Evolutionary conservation across 1,140 invertebrate species (phyloP).

Genomic region (Hyphantria cunea): DNA sequence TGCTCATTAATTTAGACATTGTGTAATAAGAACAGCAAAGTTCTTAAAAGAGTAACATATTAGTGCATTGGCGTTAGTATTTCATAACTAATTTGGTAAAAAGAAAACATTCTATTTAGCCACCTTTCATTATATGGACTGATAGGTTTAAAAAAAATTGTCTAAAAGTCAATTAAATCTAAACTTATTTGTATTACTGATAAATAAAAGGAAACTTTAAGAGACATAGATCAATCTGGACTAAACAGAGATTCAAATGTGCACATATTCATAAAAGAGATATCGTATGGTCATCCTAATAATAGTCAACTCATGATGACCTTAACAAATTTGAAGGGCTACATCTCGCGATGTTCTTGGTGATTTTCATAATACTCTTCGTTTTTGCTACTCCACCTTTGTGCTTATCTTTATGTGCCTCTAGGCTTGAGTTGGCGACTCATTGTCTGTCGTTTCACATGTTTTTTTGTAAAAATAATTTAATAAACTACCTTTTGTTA

Average conservation of each 20-base stretch:
- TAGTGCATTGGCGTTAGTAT: no score
- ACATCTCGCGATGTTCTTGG: conserved; percentile 36
- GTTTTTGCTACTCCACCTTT: conserved; percentile 57
- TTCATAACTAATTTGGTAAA: no score
- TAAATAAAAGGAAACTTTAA: no score
- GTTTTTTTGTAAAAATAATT: conserved; percentile 39
- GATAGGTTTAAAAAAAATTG: no score
- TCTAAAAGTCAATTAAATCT: no score
- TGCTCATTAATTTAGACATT: no score
- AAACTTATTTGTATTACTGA: no score
- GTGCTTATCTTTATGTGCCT: conserved; percentile 20
- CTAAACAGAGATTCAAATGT: neutral
- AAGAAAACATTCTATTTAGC: no score
- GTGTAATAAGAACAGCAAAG: no score
- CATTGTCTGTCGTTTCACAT: conserved; percentile 50
- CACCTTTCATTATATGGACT: no score
- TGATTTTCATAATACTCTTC: conserved; percentile 35
- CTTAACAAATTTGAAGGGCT: conserved; percentile 52
- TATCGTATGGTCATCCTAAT: conserved; percentile 1
- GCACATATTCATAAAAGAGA: neutral
- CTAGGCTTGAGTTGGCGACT: conserved; percentile 57
- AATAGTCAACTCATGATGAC: conserved; percentile 65
- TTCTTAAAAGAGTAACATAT: no score
- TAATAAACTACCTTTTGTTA: conserved; percentile 41
- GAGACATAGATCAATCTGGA: no score